Conservation (phyloP, 1,140 invertebrate species). For the Plodia interpunctella region DNA sequence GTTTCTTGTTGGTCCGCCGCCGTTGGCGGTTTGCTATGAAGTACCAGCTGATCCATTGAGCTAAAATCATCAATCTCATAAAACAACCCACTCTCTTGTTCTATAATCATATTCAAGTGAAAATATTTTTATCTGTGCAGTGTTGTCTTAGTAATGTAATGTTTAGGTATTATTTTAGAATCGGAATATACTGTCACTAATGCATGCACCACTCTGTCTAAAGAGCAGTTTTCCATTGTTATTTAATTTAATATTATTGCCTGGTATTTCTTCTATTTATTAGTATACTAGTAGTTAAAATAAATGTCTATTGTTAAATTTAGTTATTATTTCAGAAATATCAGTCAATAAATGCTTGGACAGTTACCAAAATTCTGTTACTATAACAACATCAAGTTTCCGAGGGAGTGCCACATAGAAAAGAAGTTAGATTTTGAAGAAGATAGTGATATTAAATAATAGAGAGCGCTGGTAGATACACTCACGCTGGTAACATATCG, state of each 20-base stretch:
- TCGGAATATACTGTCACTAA: constrained; percentile 12
- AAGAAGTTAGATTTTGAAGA: constrained; percentile 20
- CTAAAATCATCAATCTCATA: constrained; percentile 29
- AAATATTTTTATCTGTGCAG: constrained; percentile 8
- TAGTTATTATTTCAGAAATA: neutral
- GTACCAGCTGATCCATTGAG: constrained; percentile 66
- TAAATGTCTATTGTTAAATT: too few relatives aligned
- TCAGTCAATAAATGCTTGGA: constrained; percentile 1
- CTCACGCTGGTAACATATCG: neutral
- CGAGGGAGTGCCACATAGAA: constrained; percentile 21
- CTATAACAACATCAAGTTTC: constrained; percentile 22
- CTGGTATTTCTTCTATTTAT: constrained; percentile 1
- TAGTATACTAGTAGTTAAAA: too few relatives aligned
- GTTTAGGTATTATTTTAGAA: constrained; percentile 8
- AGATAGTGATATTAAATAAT: constrained; percentile 13
- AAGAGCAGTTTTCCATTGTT: constrained; percentile 16
- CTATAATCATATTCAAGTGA: neutral
- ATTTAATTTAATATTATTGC: neutral
- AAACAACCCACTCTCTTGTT: constrained; percentile 29
- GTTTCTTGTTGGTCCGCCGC: constrained; percentile 46
- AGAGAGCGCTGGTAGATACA: constrained; percentile 14
- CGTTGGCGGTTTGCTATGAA: constrained; percentile 73
- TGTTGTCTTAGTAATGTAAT: constrained; percentile 10
- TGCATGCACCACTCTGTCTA: constrained; percentile 20
- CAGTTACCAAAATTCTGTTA: constrained; percentile 12